phyloP scores from a whole-genome alignment of 2,888 invertebrate species.

The Meganola albula region DNA sequence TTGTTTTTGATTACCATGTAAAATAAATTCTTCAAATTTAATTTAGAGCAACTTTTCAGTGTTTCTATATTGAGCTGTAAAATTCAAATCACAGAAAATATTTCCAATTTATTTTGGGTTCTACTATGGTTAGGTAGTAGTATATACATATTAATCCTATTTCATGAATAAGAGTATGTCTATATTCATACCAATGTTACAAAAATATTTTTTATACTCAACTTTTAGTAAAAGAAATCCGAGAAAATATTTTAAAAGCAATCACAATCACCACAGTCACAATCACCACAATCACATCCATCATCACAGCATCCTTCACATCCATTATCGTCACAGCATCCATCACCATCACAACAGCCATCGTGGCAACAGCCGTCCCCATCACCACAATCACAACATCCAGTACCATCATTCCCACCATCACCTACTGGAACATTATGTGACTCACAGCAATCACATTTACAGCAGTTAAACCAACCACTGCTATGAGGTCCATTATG shows the following conservation, averaged over 20 bases:
- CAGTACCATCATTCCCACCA: background rate
- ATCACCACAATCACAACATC: constrained; percentile 2
- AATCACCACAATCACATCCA: constrained; percentile 15
- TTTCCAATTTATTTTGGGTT: no score
- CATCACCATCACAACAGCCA: constrained; percentile 5
- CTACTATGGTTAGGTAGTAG: no score
- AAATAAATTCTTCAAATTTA: no score
- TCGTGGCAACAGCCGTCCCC: constrained; percentile 9
- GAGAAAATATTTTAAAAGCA: constrained; percentile 6
- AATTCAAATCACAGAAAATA: no score
- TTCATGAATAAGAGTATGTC: no score
- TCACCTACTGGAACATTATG: background rate
- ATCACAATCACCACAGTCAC: constrained; percentile 15
- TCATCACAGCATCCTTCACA: constrained; percentile 8
- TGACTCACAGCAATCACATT: background rate
- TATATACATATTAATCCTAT: no score
- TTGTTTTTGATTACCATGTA: no score
- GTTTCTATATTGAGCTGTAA: no score
- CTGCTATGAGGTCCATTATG: background rate
- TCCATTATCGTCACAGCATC: constrained; percentile 2
- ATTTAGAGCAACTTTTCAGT: no score
- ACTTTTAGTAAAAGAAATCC: no score
- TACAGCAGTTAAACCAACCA: background rate
- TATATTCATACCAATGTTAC: no score
- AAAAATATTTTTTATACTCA: no score